Conservation (phyloP, 2,797 vertebrate species). For the Chelon labrosus region DNA sequence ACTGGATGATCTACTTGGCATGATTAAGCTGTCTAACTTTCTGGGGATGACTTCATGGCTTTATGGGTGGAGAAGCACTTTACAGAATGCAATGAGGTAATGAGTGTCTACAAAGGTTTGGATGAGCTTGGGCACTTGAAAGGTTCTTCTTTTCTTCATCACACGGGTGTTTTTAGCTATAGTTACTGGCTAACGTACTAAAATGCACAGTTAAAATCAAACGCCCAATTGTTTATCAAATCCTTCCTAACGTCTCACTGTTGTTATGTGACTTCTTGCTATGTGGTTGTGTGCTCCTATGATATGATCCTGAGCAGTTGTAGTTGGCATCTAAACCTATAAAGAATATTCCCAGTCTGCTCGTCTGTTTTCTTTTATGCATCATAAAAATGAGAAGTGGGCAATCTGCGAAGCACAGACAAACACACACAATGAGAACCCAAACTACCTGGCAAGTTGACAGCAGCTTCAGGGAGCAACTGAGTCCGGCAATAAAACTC, state of each 20-base stretch:
- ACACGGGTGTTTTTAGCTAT: too few species aligned
- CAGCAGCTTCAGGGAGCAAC: conserved; percentile 32
- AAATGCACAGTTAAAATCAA: background rate
- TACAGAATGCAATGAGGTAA: conserved; percentile 13
- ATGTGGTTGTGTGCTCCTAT: conserved; percentile 8
- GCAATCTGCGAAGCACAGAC: background rate
- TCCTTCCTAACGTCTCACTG: background rate
- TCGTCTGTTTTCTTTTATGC: conserved; percentile 18
- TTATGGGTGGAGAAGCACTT: conserved; percentile 26
- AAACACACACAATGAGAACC: conserved; percentile 1
- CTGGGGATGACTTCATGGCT: conserved; percentile 17
- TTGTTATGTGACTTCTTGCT: conserved; percentile 2
- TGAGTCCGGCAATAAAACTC: conserved; percentile 28
- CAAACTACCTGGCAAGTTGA: conserved; percentile 8
- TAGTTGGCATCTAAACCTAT: background rate
- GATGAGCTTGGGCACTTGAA: background rate
- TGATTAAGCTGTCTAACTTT: conserved; percentile 35
- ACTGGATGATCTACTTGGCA: conserved; percentile 34
- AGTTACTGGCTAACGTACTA: background rate
- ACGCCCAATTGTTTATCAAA: background rate
- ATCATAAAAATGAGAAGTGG: conserved; percentile 2
- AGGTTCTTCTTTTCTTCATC: background rate
- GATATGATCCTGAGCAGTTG: conserved; percentile 1
- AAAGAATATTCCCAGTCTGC: background rate
- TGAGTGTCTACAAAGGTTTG: background rate